These are phyloP conservation scores for Sinocyclocheilus maitianheensis DNA, from an alignment of 2,113 vertebrate genomes.

Conservation along the genomic window DNA sequence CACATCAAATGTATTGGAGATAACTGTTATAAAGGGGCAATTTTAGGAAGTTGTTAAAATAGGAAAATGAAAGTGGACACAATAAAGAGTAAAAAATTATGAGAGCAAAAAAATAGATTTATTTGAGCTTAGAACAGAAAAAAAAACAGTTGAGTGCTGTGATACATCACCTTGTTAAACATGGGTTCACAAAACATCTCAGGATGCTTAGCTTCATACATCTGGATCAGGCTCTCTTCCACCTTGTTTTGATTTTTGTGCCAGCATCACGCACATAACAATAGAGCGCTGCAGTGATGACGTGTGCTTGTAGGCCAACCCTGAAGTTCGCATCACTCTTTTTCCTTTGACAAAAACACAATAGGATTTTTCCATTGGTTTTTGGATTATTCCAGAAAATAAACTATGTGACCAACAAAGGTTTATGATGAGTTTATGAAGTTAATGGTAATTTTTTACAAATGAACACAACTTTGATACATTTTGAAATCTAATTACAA, in stretches of 20 bases:
- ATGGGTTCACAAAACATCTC: too few relatives aligned
- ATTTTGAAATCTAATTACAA: neutral
- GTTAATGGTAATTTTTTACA: neutral
- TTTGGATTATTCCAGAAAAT: neutral
- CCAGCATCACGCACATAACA: neutral
- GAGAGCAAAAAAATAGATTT: neutral
- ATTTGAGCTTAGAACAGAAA: neutral
- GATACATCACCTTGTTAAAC: too few relatives aligned
- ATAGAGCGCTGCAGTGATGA: neutral
- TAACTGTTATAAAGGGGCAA: neutral
- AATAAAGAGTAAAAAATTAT: neutral
- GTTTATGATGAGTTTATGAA: neutral
- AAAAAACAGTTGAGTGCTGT: neutral
- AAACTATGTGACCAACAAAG: neutral
- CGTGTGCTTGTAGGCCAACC: too few relatives aligned
- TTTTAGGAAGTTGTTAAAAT: neutral
- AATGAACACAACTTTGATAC: neutral
- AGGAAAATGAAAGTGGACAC: neutral
- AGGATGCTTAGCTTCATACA: neutral
- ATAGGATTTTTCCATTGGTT: neutral
- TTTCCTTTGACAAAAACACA: too few relatives aligned
- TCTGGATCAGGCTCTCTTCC: neutral
- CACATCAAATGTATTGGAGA: neutral
- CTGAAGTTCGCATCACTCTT: too few relatives aligned
- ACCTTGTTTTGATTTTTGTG: neutral